phyloP scores from a whole-genome alignment of 2,797 vertebrate genomes.

The Danio tinwini region DNA sequence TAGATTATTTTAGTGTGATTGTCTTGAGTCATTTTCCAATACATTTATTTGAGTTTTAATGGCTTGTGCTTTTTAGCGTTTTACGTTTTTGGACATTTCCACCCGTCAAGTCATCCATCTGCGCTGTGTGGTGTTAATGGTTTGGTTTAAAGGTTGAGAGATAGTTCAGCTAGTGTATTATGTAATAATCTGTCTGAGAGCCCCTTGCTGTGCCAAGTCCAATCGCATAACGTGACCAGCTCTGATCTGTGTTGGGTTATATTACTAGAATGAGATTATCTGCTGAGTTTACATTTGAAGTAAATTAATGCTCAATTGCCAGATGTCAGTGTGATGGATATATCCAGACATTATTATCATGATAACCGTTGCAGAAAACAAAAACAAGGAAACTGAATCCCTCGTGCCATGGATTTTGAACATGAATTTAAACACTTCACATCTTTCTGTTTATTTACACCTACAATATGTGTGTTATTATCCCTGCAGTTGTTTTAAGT shows the following conservation, averaged over 20 bases:
- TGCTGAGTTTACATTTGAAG: not conserved
- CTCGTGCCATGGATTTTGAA: not conserved
- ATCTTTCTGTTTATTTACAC: not conserved
- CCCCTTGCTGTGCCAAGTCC: conserved; percentile 54
- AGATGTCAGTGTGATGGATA: not conserved
- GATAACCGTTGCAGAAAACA: not conserved
- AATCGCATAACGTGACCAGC: conserved; percentile 55
- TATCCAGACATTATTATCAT: not conserved
- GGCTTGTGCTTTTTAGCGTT: not conserved
- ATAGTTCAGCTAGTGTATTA: conserved; percentile 61
- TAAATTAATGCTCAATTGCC: not conserved
- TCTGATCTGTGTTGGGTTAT: conserved; percentile 46
- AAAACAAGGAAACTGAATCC: not conserved
- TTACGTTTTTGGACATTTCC: conserved; percentile 17
- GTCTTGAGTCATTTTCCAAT: not conserved
- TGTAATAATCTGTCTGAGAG: conserved; percentile 63
- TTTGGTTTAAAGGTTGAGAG: conserved; percentile 49
- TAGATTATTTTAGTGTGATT: not conserved
- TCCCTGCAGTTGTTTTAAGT: not conserved
- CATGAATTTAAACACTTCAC: not conserved
- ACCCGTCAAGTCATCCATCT: conserved; percentile 26
- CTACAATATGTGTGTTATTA: not conserved
- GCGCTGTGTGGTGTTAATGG: conserved; percentile 49
- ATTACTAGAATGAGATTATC: conserved; percentile 1
- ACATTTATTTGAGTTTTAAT: not conserved